Evolutionary conservation across 2,113 vertebrate species (phyloP).

Genomic region (Hypomesus transpacificus): DNA sequence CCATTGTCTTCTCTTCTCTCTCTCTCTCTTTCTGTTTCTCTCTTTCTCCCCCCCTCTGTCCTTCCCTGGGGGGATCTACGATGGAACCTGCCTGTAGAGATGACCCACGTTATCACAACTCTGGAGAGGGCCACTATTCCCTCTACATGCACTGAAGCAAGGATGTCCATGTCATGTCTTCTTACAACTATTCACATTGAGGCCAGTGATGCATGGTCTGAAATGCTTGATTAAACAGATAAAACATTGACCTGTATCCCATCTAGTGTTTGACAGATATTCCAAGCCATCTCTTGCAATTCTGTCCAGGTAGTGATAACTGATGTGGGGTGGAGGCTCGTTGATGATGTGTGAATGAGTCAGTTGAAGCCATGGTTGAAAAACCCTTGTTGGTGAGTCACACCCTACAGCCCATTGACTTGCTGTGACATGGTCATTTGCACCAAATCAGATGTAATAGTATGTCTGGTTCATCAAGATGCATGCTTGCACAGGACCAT

Average conservation of each 20-base stretch:
- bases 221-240: constrained; percentile 26
- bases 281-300: constrained; percentile 21
- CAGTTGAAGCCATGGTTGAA: too few relatives aligned
- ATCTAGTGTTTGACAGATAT: neutral
- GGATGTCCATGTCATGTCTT: constrained; percentile 39
- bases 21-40: neutral
- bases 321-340: constrained; percentile 27
- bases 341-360: constrained; percentile 8
- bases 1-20: constrained; percentile 17
- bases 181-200: constrained; percentile 31
- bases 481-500: constrained; percentile 9
- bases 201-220: constrained; percentile 36
- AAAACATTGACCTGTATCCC: neutral
- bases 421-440: too few relatives aligned
- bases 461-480: neutral
- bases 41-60: neutral
- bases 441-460: constrained; percentile 3
- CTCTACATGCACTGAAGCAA: constrained; percentile 35
- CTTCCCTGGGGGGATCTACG: constrained; percentile 38
- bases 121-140: constrained; percentile 34
- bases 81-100: constrained; percentile 48
- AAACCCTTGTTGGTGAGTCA: constrained; percentile 15
- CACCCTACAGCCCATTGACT: neutral
- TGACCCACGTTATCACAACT: constrained; percentile 56
- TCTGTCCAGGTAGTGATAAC: neutral